Evolutionary conservation across 2,113 vertebrate genomes (phyloP).

Genomic region (Nesospiza acunhae): DNA sequence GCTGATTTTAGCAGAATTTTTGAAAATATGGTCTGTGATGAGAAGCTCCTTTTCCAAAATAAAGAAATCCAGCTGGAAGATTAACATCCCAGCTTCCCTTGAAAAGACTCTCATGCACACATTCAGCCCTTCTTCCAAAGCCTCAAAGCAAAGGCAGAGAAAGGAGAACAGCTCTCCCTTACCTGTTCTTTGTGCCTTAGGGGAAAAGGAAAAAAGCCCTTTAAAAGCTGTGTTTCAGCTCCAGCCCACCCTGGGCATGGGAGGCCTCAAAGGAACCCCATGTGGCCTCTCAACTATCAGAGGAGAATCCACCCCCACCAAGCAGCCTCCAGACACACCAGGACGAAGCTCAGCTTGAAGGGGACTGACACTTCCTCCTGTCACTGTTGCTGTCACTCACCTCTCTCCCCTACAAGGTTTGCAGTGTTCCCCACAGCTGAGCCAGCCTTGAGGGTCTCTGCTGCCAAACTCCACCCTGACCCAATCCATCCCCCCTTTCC

Average conservation of each 20-base stretch:
- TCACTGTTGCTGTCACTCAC: background rate
- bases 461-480: background rate
- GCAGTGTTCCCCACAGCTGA: background rate
- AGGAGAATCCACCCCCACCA: background rate
- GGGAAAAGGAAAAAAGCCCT: background rate
- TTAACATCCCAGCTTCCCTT: background rate
- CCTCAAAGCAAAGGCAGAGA: background rate
- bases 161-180: background rate
- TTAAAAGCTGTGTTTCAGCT: background rate
- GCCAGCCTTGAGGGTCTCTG: background rate
- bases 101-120: background rate
- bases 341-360: background rate
- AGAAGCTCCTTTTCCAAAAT: background rate
- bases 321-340: background rate
- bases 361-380: background rate
- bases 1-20: background rate
- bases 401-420: background rate
- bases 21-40: background rate
- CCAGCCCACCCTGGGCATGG: background rate
- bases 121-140: background rate
- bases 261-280: background rate
- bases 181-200: background rate
- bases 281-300: background rate
- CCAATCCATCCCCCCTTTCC: background rate
- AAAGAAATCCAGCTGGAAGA: background rate